Conservation (phyloP, 1,140 invertebrate genomes). For the Sipha flava region DNA sequence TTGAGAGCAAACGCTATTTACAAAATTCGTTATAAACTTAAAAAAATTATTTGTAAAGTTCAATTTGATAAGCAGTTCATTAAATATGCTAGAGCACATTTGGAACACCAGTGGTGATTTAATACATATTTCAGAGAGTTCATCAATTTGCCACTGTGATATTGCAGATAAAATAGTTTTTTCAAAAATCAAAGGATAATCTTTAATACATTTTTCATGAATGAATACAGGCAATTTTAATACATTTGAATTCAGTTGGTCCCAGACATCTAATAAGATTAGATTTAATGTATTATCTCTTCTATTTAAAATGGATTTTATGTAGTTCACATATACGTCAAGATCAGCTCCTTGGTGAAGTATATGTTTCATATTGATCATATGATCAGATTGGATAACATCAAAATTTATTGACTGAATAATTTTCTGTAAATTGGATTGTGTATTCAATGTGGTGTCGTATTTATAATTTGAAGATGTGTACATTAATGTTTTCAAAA, state of each 20-base stretch:
- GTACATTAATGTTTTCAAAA: not conserved
- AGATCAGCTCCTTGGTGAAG: not conserved
- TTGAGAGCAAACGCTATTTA: not conserved
- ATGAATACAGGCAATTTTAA: not conserved
- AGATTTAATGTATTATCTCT: not conserved
- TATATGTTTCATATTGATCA: not conserved
- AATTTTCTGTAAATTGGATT: not conserved
- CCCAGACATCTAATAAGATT: not conserved
- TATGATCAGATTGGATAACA: not conserved
- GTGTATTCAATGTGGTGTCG: not conserved
- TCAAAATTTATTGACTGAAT: not conserved
- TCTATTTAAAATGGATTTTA: slow-evolving; percentile 2
- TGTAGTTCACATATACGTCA: not conserved
- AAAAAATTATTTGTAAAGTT: not conserved
- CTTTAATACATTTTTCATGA: not conserved
- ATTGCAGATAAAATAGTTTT: not conserved
- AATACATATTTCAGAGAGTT: not conserved
- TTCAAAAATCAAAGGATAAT: slow-evolving; percentile 2
- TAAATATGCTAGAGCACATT: slow-evolving; percentile 12
- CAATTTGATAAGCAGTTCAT: not conserved
- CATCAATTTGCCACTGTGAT: not conserved
- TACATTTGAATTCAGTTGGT: not conserved
- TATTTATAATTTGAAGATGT: not conserved
- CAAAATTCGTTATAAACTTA: not conserved
- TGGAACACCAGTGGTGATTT: not conserved